phyloP scores from a whole-genome alignment of 2,888 invertebrate genomes.

The Osedax fenrisi region DNA sequence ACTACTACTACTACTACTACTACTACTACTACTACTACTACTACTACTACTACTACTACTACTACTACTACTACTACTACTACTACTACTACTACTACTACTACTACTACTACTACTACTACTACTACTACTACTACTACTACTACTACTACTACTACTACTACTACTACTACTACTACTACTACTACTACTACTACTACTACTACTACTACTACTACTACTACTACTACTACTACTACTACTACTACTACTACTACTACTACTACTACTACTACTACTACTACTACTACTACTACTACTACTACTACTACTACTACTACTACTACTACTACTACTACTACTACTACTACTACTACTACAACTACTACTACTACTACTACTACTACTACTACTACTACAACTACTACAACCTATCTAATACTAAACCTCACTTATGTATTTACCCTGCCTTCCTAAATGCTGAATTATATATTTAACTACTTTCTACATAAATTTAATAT shows the following conservation, averaged over 20 bases:
- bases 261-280: no score
- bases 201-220: no score
- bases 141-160: conserved; percentile 27
- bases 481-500: not conserved
- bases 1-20: conserved; percentile 24
- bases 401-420: not conserved
- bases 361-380: no score
- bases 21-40: conserved; percentile 24
- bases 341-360: no score
- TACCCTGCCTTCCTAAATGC: not conserved
- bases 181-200: no score
- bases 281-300: no score
- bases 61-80: conserved; percentile 26
- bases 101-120: conserved; percentile 26
- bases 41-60: conserved; percentile 27
- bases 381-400: no score
- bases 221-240: no score
- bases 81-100: conserved; percentile 26
- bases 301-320: no score
- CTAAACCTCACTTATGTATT: not conserved
- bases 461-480: not conserved
- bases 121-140: conserved; percentile 28
- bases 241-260: no score
- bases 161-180: conserved; percentile 12
- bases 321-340: no score